phyloP scores from a whole-genome alignment of 2,113 vertebrate species.

The Myiopsitta monachus region DNA sequence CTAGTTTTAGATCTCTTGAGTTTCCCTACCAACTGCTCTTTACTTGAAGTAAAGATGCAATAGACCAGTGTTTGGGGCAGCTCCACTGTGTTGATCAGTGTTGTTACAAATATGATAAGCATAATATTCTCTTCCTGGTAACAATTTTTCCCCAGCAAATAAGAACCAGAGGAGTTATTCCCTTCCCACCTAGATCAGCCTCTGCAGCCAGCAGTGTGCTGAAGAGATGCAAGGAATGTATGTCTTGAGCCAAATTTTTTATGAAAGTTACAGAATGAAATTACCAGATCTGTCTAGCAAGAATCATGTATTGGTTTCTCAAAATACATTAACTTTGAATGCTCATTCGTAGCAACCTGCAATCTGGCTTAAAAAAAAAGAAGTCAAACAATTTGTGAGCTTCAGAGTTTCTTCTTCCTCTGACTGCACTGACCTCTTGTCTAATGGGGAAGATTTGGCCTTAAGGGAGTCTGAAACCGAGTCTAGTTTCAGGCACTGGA shows the following conservation, averaged over 20 bases:
- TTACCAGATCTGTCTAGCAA: background rate
- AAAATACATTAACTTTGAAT: conserved; percentile 25
- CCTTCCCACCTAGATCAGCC: background rate
- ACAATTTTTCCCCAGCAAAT: conserved; percentile 21
- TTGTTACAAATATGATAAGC: conserved; percentile 23
- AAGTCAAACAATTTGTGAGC: background rate
- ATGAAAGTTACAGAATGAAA: background rate
- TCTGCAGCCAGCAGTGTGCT: background rate
- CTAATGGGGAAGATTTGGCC: background rate
- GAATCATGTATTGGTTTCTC: background rate
- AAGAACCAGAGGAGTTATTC: background rate
- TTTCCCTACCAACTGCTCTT: conserved; percentile 54
- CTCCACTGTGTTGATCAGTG: conserved; percentile 5
- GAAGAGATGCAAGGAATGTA: background rate
- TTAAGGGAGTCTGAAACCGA: conserved; percentile 1
- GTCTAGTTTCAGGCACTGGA: background rate
- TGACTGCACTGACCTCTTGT: background rate
- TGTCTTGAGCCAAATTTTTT: background rate
- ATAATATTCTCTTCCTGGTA: conserved; percentile 25
- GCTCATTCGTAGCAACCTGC: conserved; percentile 1
- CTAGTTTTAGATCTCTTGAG: conserved; percentile 13
- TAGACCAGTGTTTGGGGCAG: conserved; percentile 15
- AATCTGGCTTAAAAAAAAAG: background rate
- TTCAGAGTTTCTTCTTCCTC: background rate
- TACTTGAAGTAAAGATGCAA: conserved; percentile 39